Evolutionary conservation across 2,888 invertebrate species (phyloP).

Genomic region (Platycheirus albimanus): DNA sequence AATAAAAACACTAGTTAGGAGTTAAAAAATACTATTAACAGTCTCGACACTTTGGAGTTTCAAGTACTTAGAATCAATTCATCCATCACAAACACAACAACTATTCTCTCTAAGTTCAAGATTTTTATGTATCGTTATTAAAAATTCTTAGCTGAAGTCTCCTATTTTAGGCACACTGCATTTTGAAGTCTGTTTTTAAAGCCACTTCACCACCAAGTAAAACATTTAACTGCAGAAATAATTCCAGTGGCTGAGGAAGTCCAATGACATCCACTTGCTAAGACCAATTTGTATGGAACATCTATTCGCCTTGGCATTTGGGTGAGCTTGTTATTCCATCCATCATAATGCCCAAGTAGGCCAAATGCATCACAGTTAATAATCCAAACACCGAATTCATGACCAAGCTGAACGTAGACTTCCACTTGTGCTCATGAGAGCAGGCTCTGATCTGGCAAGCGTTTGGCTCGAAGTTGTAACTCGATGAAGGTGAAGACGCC

Average conservation of each 20-base stretch:
- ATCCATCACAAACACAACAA: constrained; percentile 25
- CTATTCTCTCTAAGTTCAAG: constrained; percentile 34
- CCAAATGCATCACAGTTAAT: constrained; percentile 92
- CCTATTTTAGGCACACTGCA: constrained; percentile 17
- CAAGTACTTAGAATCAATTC: constrained; percentile 19
- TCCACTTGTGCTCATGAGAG: too few relatives aligned
- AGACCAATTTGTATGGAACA: too few relatives aligned
- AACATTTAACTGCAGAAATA: constrained; percentile 77
- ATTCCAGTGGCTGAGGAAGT: constrained; percentile 90
- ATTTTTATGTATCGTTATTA: constrained; percentile 4
- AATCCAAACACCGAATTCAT: constrained; percentile 89
- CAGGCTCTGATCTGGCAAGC: too few relatives aligned
- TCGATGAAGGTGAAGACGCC: too few relatives aligned
- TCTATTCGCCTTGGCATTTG: constrained; percentile 87
- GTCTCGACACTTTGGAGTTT: constrained; percentile 3
- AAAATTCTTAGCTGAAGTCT: background rate
- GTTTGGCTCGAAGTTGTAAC: too few relatives aligned
- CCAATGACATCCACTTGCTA: constrained; percentile 91
- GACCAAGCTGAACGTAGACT: constrained; percentile 85
- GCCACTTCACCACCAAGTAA: constrained; percentile 74
- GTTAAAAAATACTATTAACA: constrained; percentile 11
- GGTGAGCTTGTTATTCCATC: constrained; percentile 87
- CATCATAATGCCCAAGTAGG: constrained; percentile 97
- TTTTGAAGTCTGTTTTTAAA: too few relatives aligned
- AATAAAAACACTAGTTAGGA: constrained; percentile 41